Conservation (phyloP, 2,888 invertebrate species). For the Sinelater perroti region DNA sequence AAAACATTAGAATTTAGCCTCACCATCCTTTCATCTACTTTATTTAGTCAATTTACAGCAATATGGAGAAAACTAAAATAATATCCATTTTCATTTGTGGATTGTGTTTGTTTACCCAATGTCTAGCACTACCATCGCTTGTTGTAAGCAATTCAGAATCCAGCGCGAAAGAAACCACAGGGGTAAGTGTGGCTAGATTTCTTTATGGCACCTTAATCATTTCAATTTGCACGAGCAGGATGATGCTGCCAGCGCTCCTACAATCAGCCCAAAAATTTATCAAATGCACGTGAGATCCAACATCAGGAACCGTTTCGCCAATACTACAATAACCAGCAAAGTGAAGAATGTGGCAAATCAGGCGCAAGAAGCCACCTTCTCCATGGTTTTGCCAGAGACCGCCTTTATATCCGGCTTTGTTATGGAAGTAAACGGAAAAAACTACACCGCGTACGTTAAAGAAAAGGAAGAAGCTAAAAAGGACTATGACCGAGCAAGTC, state of each 20-base stretch:
- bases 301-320: slow-evolving; percentile 73
- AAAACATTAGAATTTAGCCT: neutral
- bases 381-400: slow-evolving; percentile 72
- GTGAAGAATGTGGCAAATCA: slow-evolving; percentile 68
- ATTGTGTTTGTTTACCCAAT: neutral
- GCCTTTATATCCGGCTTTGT: slow-evolving; percentile 75
- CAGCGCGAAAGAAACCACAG: too few species aligned
- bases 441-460: slow-evolving; percentile 71
- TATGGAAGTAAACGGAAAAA: slow-evolving; percentile 71
- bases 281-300: slow-evolving; percentile 70
- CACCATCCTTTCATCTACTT: neutral
- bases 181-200: neutral
- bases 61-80: neutral
- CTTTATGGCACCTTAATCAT: neutral
- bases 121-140: neutral
- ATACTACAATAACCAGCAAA: slow-evolving; percentile 70
- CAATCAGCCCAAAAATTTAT: slow-evolving; percentile 62
- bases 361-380: slow-evolving; percentile 71
- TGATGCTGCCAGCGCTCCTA: neutral
- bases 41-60: neutral
- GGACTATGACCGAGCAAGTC: slow-evolving; percentile 54
- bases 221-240: neutral
- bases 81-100: neutral
- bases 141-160: neutral
- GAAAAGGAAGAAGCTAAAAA: slow-evolving; percentile 70